Conservation (phyloP, 1,140 invertebrate genomes). For the Cydia strobilella region DNA sequence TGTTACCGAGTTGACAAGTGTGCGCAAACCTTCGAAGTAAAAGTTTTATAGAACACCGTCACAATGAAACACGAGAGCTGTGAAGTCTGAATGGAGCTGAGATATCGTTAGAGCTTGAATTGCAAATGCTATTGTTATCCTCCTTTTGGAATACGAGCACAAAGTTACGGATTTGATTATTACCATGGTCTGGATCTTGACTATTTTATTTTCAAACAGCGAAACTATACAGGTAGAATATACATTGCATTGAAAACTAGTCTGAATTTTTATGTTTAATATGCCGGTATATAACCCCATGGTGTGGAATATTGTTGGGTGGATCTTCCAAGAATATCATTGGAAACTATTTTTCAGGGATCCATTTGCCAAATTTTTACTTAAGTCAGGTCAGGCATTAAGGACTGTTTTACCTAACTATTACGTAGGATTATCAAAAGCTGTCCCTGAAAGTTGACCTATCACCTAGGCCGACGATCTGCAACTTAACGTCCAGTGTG, state of each 20-base stretch:
- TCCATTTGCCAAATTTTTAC: too few species aligned
- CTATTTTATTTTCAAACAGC: not conserved
- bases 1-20: not conserved
- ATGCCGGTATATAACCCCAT: too few species aligned
- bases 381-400: too few species aligned
- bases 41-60: constrained; percentile 1
- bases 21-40: not conserved
- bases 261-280: too few species aligned
- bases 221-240: not conserved
- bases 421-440: too few species aligned
- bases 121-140: not conserved
- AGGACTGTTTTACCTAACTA: too few species aligned
- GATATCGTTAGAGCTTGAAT: not conserved
- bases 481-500: too few species aligned
- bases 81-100: constrained; percentile 2
- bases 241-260: not conserved
- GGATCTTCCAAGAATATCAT: too few species aligned
- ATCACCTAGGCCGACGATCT: too few species aligned
- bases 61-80: not conserved
- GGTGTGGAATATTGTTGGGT: too few species aligned
- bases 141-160: not conserved
- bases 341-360: too few species aligned
- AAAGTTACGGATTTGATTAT: constrained; percentile 11
- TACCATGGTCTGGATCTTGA: not conserved
- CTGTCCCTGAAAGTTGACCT: too few species aligned